Conservation (phyloP, 2,888 invertebrate species). For the Drosophila phalerata region DNA sequence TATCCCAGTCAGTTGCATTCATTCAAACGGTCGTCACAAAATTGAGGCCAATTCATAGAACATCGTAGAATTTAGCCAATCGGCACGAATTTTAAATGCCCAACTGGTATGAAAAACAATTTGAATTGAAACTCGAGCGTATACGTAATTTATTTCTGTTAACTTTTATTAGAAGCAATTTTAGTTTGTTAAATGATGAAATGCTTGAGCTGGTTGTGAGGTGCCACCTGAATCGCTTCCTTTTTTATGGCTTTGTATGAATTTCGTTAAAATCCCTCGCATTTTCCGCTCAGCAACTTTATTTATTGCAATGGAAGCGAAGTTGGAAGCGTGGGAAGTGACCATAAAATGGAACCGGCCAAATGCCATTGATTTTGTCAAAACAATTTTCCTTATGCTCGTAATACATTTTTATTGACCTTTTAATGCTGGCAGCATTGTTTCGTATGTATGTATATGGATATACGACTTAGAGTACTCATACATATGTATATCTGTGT, state of each 20-base stretch:
- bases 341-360: slow-evolving; percentile 44
- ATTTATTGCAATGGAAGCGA: slow-evolving; percentile 42
- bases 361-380: slow-evolving; percentile 56
- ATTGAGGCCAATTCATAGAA: slow-evolving; percentile 6
- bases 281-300: slow-evolving; percentile 35
- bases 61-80: slow-evolving; percentile 7
- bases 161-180: slow-evolving; percentile 26
- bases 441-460: slow-evolving; percentile 23
- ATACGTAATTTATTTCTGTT: slow-evolving; percentile 48
- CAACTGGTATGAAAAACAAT: slow-evolving; percentile 16
- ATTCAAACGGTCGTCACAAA: slow-evolving; percentile 8
- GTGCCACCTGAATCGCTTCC: slow-evolving; percentile 16
- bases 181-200: slow-evolving; percentile 50
- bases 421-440: slow-evolving; percentile 60
- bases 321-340: slow-evolving; percentile 29
- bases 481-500: slow-evolving; percentile 17
- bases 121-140: slow-evolving; percentile 17
- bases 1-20: slow-evolving; percentile 1
- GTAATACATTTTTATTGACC: slow-evolving; percentile 73
- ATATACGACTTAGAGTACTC: slow-evolving; percentile 2
- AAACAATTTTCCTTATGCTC: slow-evolving; percentile 61
- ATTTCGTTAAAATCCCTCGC: slow-evolving; percentile 28
- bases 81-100: slow-evolving; percentile 26
- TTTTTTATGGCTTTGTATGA: slow-evolving; percentile 38
- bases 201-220: slow-evolving; percentile 1